Evolutionary conservation across 2,113 vertebrate species (phyloP).

Genomic region (Euleptes europaea): DNA sequence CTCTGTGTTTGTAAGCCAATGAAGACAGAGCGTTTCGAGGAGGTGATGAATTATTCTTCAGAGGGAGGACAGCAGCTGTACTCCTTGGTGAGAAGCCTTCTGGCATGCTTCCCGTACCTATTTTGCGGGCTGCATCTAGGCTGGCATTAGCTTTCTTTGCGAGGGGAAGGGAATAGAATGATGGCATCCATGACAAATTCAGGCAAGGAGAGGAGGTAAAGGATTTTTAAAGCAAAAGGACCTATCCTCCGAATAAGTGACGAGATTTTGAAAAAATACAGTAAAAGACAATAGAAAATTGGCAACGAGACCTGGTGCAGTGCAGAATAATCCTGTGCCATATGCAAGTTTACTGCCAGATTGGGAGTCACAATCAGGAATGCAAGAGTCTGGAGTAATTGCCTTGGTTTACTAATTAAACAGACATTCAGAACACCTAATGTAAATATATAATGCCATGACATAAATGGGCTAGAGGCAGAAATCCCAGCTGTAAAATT

Average conservation of each 20-base stretch:
- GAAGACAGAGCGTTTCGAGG: constrained; percentile 58
- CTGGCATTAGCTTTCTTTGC: constrained; percentile 17
- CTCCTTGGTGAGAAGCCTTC: constrained; percentile 41
- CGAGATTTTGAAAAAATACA: background rate
- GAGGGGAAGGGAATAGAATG: background rate
- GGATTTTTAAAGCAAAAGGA: background rate
- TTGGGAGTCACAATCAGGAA: constrained; percentile 23
- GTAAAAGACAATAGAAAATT: background rate
- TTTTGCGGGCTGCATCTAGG: constrained; percentile 18
- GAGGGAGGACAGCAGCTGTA: constrained; percentile 51
- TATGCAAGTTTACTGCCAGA: background rate
- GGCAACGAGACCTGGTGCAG: background rate
- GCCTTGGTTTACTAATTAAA: constrained; percentile 58
- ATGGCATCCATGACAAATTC: background rate
- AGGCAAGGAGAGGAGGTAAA: background rate
- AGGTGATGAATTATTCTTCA: constrained; percentile 56
- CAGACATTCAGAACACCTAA: constrained; percentile 30
- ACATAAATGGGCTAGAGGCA: constrained; percentile 8
- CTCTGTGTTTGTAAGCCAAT: constrained; percentile 51
- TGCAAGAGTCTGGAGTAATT: constrained; percentile 1
- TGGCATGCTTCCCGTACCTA: constrained; percentile 50
- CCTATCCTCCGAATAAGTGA: background rate
- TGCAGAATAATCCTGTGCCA: background rate
- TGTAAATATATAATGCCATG: constrained; percentile 4
- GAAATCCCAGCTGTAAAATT: background rate